Evolutionary conservation across 2,888 invertebrate species (phyloP), one percentile per base, ranked within the genome.

Genomic region (Rotaria socialis): DNA sequence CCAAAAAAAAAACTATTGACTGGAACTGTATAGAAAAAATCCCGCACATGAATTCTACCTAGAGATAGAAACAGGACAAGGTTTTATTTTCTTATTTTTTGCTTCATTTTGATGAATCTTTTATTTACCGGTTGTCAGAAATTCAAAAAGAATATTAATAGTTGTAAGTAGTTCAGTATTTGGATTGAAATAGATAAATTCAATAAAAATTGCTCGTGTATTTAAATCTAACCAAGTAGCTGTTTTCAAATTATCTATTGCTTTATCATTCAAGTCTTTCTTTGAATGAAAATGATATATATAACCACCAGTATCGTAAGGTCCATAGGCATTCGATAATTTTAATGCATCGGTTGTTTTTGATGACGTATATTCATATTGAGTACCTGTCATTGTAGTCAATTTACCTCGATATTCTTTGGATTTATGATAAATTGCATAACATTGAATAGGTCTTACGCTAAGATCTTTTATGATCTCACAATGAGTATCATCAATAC

Each of bases 321-420:
- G 80, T 10, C 80, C 80, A 80, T 80, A 80, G 8, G 8, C 35
- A n/a, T 47, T 47, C 4, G n/a, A 24, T 80, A 80, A 47, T 80
- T 47, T 6, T 24, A 80, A 80, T 24, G 80, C 80, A n/a, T 8
- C 0, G 24, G 47, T 80, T 43, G 11, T 24, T 7, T 80, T 80
- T 47, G 80, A 14, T 47, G 24, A 47, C 11, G 80, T 80, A 47
- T 80, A 80, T 24, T 6, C 14, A 47, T 80, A 80, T n/a, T 47
- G 8, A 16, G 0, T 3, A 3, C 80, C 47, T 24, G 43, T 80
- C 4, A 43, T 14, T 3, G 80, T 3, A 2, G 5, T 80, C 10
- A 80, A 80, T n/a, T 43, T 24, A n/a, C 14, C 47, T 43, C 47
- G 80, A 80, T 80, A 80, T 80, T 80, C 80, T 80, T 47, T 80